Base-by-base conservation (phyloP, 1,140 invertebrate genomes). In the Campodea augens region DNA sequence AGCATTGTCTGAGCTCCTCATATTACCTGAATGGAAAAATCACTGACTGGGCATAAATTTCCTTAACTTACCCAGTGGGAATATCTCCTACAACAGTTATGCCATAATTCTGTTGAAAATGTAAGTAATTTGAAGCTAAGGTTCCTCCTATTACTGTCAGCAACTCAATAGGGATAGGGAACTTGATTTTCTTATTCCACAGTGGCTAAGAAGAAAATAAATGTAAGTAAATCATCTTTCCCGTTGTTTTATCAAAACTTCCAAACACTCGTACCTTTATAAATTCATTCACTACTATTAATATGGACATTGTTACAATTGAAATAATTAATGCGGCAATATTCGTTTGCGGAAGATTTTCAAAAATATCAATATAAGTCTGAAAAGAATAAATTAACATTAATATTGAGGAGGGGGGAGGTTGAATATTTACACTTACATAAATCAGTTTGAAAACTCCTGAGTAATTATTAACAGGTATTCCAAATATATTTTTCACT, bases 91-190 rank as follows among this genome's bases (percentile, higher is more conserved):
- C 75, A 10, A 78, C 64, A 13, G 61, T 58, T 20, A 87, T 69
- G 20, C 63, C 61, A 55, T 75, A 81, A 2, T 51, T 57, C 5
- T 62, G 57, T 12, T 70, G 54, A 1, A 86, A 57, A 29, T 72
- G 57, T 29, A 67, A 62, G 51, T 69, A 72, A 41, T 69, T 66
- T 0, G 83, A 88, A 4, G 74, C 62, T 1, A 80, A 43, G 0
- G 85, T 89, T 21, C 82, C 85, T 3, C 73, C 56, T 4, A 89
- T 68, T 2, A 95, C 81, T 2, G 73, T 75, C 5, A 91, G 68
- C 46, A 93, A 68, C 63, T 95, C 89, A 50, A 87, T 80, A 4
- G 90, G 89, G 5, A 92, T 64, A 0, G 88, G 87, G 49, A 90
- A 60, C 25, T 60, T 63, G 19, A 68, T 75, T 39, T 67, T 64